These are phyloP conservation scores for Tholera decimalis DNA, from an alignment of 2,888 invertebrate genomes.

Conservation along the genomic window DNA sequence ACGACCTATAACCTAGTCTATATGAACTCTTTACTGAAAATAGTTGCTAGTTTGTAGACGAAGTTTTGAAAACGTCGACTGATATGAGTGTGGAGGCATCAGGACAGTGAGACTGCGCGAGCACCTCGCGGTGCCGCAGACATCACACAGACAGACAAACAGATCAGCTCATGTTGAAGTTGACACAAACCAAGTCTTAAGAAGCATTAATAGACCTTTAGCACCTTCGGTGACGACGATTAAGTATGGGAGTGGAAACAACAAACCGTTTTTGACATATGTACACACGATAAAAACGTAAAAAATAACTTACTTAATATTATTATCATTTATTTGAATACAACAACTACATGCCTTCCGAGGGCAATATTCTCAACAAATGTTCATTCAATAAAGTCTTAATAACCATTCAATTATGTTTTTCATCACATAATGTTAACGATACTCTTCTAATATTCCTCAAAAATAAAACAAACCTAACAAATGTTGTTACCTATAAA, in stretches of 20 bases:
- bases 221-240: conserved; percentile 89
- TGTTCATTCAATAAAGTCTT: conserved; percentile 90
- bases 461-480: conserved; percentile 83
- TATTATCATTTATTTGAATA: conserved; percentile 91
- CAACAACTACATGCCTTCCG: conserved; percentile 90
- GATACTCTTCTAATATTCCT: conserved; percentile 86
- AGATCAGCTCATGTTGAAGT: conserved; percentile 68
- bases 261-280: conserved; percentile 87
- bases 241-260: conserved; percentile 87
- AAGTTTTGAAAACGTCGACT: conserved; percentile 62
- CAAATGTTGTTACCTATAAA: conserved; percentile 81
- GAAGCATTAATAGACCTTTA: conserved; percentile 90
- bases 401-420: conserved; percentile 86
- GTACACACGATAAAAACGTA: conserved; percentile 91
- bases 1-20: conserved; percentile 61
- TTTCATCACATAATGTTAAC: conserved; percentile 91
- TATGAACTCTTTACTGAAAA: conserved; percentile 57
- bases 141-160: conserved; percentile 68
- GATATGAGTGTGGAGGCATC: conserved; percentile 65
- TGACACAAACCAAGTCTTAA: conserved; percentile 81
- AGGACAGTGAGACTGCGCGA: conserved; percentile 43
- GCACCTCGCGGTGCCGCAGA: conserved; percentile 34
- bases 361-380: conserved; percentile 91
- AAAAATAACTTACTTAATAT: conserved; percentile 92
- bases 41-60: conserved; percentile 58